Percentiles rank a stretch among this genome's conserved stretches.
phyloP scores from a whole-genome alignment of 2,888 invertebrate species.

The Plagodis pulveraria region DNA sequence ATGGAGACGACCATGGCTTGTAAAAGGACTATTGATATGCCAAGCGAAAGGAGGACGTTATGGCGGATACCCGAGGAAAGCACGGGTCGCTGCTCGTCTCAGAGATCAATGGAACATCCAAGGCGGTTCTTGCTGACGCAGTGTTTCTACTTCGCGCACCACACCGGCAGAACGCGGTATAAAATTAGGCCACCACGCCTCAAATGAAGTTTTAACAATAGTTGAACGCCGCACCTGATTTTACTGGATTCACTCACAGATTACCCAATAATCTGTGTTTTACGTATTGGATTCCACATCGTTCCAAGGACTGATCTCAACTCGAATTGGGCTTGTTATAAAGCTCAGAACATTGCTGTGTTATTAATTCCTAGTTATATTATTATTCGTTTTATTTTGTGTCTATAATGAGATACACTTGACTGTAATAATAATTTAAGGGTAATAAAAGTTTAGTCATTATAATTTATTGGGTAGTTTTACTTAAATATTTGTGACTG shows the following conservation, averaged over 20 bases:
- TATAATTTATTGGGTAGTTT: slow-evolving; percentile 51
- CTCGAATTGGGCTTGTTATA: slow-evolving; percentile 76
- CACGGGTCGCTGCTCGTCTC: slow-evolving; percentile 64
- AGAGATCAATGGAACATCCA: slow-evolving; percentile 80
- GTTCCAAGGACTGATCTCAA: slow-evolving; percentile 78
- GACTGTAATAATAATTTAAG: slow-evolving; percentile 78
- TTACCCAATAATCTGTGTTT: no score
- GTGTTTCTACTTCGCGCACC: slow-evolving; percentile 67
- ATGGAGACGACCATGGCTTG: slow-evolving; percentile 68
- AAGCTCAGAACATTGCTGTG: slow-evolving; percentile 76
- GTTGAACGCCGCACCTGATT: neutral
- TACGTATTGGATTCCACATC: slow-evolving; percentile 63
- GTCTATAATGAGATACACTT: slow-evolving; percentile 58
- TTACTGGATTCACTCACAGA: slow-evolving; percentile 36
- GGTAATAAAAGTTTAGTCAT: slow-evolving; percentile 62
- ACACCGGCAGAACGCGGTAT: slow-evolving; percentile 51
- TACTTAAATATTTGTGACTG: no score
- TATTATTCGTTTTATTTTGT: slow-evolving; percentile 69
- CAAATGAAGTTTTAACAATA: slow-evolving; percentile 32
- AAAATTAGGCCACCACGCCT: slow-evolving; percentile 50
- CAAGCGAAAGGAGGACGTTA: slow-evolving; percentile 73
- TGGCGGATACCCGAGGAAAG: slow-evolving; percentile 75
- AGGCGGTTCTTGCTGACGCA: slow-evolving; percentile 70
- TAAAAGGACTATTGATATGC: slow-evolving; percentile 72
- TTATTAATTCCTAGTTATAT: slow-evolving; percentile 79